Base-by-base conservation (phyloP, 2,888 invertebrate species). In the Acleris cristana region DNA sequence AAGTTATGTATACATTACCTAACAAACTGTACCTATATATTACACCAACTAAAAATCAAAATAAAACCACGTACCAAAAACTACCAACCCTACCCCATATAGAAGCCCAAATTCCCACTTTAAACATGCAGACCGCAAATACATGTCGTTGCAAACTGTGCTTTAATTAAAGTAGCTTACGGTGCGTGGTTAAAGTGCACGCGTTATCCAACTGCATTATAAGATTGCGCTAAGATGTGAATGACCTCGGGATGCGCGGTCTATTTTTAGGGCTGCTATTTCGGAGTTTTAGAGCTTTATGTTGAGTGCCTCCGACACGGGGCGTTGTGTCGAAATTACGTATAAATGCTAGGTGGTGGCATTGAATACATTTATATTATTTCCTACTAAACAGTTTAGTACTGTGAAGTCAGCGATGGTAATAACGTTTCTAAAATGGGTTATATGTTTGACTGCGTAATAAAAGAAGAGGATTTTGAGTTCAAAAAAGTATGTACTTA, bases 201-300 rank as follows among this genome's bases (percentile, higher is more conserved):
- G 57, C 18, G 48, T 26, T 10, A 23, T 26, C 23, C n/a, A 26
- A 45, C 23, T 57, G 57, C 45, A 57, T 26, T 16, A 26, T 10
- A 18, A 26, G 18, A 16, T 57, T 57, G 57, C n/a, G 8, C 5
- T n/a, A n/a, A 26, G 45, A 57, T 57, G 57, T 57, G 57, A 57
- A 57, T 26, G 57, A 26, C 57, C 57, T 57, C 26, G 45, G 10
- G 26, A 26, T 45, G 18, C 51, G 51, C 18, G 51, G 51, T 57
- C 57, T 57, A 57, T 57, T 45, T 57, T 18, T 57, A 57, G 57
- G 57, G 57, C 10, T 57, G 57, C 57, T 57, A 57, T 57, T 57
- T 57, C 26, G 45, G 26, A 23, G 45, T 57, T 45, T 45, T 5
- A 18, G 26, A 19, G 57, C 44, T n/a, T 21, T 14, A 45, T 48